Evolutionary conservation across 1,140 invertebrate genomes (phyloP).

Genomic region (Argopecten irradians): DNA sequence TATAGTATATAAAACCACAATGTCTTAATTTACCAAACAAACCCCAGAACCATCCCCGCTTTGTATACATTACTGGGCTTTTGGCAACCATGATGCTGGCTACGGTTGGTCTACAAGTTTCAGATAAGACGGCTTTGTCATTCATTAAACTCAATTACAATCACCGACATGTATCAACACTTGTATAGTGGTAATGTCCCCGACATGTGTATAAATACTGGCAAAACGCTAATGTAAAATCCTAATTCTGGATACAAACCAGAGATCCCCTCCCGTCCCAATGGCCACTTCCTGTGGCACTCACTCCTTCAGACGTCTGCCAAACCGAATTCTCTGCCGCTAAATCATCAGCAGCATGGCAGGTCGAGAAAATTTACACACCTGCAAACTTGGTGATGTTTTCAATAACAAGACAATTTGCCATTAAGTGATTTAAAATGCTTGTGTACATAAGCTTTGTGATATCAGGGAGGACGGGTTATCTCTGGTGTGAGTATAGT

Average conservation of each 20-base stretch:
- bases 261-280: neutral
- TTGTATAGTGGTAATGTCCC: neutral
- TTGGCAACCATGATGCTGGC: neutral
- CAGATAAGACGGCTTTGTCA: neutral
- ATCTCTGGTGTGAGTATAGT: neutral
- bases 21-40: slow-evolving; percentile 10
- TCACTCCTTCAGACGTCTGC: neutral
- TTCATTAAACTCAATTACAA: slow-evolving; percentile 12
- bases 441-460: neutral
- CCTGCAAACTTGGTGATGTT: slow-evolving; percentile 1
- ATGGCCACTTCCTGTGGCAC: neutral
- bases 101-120: neutral
- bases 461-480: no score
- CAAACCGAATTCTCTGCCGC: neutral
- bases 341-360: neutral
- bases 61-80: neutral
- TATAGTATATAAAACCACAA: slow-evolving; percentile 10
- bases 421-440: slow-evolving; percentile 19
- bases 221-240: neutral
- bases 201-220: no score
- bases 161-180: slow-evolving; percentile 2
- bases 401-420: slow-evolving; percentile 22
- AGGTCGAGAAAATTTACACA: neutral
- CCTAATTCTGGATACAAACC: neutral
- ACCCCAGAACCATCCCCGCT: neutral